Conservation (phyloP, 2,113 vertebrate genomes). For the Onychorhynchus coronatus region DNA sequence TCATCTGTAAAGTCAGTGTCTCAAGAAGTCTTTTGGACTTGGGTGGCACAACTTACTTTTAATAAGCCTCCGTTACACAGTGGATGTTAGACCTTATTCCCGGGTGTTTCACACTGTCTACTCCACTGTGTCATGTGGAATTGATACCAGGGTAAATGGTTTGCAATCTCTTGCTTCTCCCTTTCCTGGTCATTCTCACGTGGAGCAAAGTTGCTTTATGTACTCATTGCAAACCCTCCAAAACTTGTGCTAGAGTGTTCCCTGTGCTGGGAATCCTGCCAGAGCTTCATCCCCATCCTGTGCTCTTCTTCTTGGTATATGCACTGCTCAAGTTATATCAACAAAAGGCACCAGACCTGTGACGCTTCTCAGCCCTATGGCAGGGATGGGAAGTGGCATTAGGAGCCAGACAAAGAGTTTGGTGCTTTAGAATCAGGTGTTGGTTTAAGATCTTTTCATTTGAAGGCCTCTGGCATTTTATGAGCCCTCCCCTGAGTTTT, state of each 20-base stretch:
- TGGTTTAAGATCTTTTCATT: conserved; percentile 12
- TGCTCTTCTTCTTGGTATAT: background rate
- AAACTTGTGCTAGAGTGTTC: background rate
- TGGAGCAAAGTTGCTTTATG: background rate
- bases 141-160: background rate
- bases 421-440: background rate
- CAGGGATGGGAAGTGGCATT: background rate
- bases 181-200: background rate
- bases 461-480: conserved; percentile 6
- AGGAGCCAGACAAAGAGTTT: background rate
- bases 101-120: background rate
- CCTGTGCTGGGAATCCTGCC: background rate
- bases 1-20: background rate
- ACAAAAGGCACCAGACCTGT: background rate
- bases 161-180: background rate
- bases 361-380: background rate
- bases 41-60: background rate
- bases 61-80: background rate
- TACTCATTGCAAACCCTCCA: background rate
- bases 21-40: background rate
- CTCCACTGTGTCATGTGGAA: background rate
- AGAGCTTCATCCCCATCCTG: background rate
- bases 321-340: background rate
- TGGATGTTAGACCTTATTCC: background rate
- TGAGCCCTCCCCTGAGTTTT: conserved; percentile 13